Percentiles rank a stretch among this genome's conserved stretches.
phyloP scores from a whole-genome alignment of 2,113 vertebrate species.

The Eulemur rufifrons region DNA sequence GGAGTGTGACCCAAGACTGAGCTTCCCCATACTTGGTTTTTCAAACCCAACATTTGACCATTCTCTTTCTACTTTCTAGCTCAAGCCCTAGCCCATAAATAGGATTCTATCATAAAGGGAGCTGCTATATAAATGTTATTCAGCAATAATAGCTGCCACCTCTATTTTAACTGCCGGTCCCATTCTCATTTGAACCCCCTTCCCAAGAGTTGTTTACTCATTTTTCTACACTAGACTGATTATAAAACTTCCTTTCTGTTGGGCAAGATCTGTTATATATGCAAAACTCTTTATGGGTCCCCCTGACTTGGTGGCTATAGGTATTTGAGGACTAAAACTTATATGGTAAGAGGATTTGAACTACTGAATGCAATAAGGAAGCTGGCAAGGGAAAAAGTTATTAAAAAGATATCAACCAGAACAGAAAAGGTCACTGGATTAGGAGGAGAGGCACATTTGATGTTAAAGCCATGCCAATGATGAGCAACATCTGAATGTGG shows the following conservation, averaged over 20 bases:
- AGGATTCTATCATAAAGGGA: background rate
- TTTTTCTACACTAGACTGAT: background rate
- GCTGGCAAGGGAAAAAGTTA: background rate
- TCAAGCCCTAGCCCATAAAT: background rate
- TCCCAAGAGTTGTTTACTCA: background rate
- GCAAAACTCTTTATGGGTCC: background rate
- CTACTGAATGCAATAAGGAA: background rate
- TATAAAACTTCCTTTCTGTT: background rate
- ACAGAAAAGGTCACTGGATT: slow-evolving; percentile 19
- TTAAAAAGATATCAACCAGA: slow-evolving; percentile 19
- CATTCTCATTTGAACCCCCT: background rate
- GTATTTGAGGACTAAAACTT: background rate
- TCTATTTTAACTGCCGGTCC: background rate
- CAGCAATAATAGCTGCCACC: background rate
- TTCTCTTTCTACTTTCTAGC: background rate
- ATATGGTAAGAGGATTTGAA: background rate
- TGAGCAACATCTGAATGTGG: background rate
- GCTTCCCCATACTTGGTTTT: background rate
- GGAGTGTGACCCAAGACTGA: background rate
- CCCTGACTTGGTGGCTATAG: background rate
- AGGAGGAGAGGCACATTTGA: background rate
- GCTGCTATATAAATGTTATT: background rate
- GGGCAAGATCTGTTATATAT: background rate
- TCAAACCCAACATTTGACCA: background rate
- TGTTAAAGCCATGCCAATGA: background rate